These are phyloP conservation scores for Todiramphus chloris DNA, from an alignment of 2,113 vertebrate genomes.

Conservation along the genomic window DNA sequence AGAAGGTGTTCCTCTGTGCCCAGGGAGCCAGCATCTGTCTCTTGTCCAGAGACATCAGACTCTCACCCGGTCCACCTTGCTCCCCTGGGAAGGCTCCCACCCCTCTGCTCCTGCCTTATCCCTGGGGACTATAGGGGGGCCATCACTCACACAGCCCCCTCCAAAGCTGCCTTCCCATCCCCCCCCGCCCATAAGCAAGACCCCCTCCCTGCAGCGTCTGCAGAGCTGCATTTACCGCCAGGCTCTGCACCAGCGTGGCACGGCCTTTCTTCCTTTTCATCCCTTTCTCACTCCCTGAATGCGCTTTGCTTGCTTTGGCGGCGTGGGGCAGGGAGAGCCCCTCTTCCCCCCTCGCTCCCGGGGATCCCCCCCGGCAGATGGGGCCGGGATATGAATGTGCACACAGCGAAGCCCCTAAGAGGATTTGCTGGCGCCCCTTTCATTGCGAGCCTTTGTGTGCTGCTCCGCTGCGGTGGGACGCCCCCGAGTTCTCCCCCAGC, in stretches of 20 bases:
- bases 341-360: neutral
- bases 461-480: slow-evolving; percentile 30
- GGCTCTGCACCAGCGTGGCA: neutral
- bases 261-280: slow-evolving; percentile 59
- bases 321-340: slow-evolving; percentile 6
- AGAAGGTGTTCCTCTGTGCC: neutral
- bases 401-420: slow-evolving; percentile 63
- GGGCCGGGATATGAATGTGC: slow-evolving; percentile 49
- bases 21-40: neutral
- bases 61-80: rapidly evolving
- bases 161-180: neutral
- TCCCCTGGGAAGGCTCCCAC: neutral
- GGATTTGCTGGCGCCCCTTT: slow-evolving; percentile 71
- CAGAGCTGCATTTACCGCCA: neutral
- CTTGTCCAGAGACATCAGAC: too few species aligned
- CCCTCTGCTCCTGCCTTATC: rapidly evolving
- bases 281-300: slow-evolving; percentile 51
- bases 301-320: slow-evolving; percentile 46
- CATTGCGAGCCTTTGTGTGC: slow-evolving; percentile 56
- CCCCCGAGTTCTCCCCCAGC: slow-evolving; percentile 49
- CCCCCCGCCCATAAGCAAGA: neutral
- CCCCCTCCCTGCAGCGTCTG: neutral
- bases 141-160: neutral
- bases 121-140: neutral
- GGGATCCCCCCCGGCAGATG: slow-evolving; percentile 65